Conservation (phyloP, 2,113 vertebrate species). For the Leucopternis melanops region DNA sequence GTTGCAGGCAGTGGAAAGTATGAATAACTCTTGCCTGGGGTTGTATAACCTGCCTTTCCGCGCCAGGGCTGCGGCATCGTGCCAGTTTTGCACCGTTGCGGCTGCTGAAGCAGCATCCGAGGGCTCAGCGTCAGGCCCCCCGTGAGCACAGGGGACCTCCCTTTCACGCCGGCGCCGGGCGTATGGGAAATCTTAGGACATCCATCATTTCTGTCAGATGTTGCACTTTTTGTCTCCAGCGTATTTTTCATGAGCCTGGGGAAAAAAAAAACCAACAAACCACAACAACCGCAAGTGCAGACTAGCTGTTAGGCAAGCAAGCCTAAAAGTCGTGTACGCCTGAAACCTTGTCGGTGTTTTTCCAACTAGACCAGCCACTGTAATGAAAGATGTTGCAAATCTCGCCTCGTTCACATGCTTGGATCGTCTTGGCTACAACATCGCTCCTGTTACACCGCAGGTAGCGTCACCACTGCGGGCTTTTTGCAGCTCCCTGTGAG, state of each 20-base stretch:
- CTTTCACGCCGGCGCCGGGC: rapidly evolving
- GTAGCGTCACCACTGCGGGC: not conserved
- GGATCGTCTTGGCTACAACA: not conserved
- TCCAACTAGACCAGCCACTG: not conserved
- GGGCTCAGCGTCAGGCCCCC: not conserved
- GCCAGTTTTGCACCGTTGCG: rapidly evolving
- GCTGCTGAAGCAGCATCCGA: not conserved
- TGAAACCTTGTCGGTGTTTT: not conserved
- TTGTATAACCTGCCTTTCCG: not conserved
- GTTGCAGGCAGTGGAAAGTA: no score
- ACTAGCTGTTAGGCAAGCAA: not conserved
- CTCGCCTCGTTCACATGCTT: not conserved
- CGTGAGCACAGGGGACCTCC: not conserved
- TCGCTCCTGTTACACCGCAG: not conserved
- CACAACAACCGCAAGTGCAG: not conserved
- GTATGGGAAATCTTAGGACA: not conserved
- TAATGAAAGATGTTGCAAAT: not conserved
- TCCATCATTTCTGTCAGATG: not conserved
- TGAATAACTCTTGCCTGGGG: no score
- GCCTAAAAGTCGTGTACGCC: not conserved
- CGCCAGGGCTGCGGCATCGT: rapidly evolving
- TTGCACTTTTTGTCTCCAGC: not conserved
- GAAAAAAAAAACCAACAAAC: not conserved
- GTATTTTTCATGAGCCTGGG: not conserved
- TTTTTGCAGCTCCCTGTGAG: not conserved